These are phyloP conservation scores for Gymnodraco acuticeps DNA, from an alignment of 2,797 vertebrate species.

Conservation along the genomic window DNA sequence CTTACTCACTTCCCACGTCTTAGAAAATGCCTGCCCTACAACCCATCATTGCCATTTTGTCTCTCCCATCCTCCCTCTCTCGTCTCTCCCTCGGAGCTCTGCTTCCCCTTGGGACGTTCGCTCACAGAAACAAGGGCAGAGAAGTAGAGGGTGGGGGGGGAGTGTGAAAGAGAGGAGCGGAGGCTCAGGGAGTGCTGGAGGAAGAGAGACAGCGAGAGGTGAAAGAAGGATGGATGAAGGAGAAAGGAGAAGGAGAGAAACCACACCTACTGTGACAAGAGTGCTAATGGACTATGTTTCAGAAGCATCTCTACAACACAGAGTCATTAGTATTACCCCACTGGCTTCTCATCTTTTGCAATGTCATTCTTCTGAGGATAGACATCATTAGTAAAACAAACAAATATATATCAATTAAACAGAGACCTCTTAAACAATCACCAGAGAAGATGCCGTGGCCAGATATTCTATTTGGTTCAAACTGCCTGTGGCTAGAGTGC, in stretches of 20 bases:
- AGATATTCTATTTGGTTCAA: conserved; percentile 4
- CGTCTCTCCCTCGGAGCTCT: conserved; percentile 49
- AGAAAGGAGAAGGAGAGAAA: background rate
- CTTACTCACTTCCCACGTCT: conserved; percentile 38
- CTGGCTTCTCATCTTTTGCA: background rate
- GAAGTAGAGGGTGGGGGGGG: conserved; percentile 30
- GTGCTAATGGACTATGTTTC: conserved; percentile 27
- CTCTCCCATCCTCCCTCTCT: conserved; percentile 62
- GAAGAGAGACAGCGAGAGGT: conserved; percentile 15
- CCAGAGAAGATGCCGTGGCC: background rate
- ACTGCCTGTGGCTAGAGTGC: background rate
- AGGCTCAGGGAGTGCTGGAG: background rate
- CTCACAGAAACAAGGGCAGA: conserved; percentile 73
- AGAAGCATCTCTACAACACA: background rate
- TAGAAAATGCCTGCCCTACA: conserved; percentile 65
- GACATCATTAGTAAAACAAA: background rate
- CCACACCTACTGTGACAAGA: conserved; percentile 14
- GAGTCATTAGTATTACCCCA: conserved; percentile 3
- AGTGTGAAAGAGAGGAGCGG: conserved; percentile 20
- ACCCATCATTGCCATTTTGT: conserved; percentile 71
- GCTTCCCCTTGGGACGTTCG: conserved; percentile 49
- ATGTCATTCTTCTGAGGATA: conserved; percentile 3
- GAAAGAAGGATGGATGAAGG: conserved; percentile 4
- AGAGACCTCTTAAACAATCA: background rate
- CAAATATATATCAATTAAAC: background rate